Percentiles rank a stretch among this genome's conserved stretches.
phyloP scores from a whole-genome alignment of 1,140 invertebrate genomes.

The Pseudachorutes palmiensis region DNA sequence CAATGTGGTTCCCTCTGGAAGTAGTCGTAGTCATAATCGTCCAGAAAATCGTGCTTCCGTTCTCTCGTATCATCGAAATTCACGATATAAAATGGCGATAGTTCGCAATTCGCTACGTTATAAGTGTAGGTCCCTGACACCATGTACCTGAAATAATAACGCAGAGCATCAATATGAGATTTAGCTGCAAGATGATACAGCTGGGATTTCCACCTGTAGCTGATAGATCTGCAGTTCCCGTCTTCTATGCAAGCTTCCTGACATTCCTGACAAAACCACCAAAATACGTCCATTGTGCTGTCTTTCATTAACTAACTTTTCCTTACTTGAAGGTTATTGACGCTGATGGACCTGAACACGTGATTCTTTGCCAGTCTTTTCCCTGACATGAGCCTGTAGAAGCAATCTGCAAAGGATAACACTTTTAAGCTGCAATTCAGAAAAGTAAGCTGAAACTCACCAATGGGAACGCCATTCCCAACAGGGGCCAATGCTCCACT shows the following conservation, averaged over 20 bases:
- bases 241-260: conserved; percentile 36
- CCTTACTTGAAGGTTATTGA: conserved; percentile 21
- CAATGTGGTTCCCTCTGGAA: conserved; percentile 37
- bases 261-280: conserved; percentile 14
- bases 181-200: too few species aligned
- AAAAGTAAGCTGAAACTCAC: conserved; percentile 11
- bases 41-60: conserved; percentile 29
- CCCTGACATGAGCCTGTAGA: conserved; percentile 36
- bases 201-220: conserved; percentile 35
- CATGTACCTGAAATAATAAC: conserved; percentile 29
- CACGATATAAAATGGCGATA: conserved; percentile 30
- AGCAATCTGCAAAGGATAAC: conserved; percentile 29
- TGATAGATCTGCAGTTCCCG: conserved; percentile 26
- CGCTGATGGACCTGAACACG: conserved; percentile 26
- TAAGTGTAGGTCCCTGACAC: conserved; percentile 20
- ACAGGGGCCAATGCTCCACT: not conserved
- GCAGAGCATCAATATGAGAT: too few species aligned
- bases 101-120: conserved; percentile 34
- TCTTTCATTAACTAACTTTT: not conserved
- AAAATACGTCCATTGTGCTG: too few species aligned
- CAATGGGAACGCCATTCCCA: conserved; percentile 31
- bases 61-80: conserved; percentile 15
- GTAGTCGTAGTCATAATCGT: conserved; percentile 38
- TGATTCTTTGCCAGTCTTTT: conserved; percentile 32
- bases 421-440: not conserved